Base-by-base conservation (phyloP, 2,797 vertebrate genomes). In the Lithobates sylvaticus region DNA sequence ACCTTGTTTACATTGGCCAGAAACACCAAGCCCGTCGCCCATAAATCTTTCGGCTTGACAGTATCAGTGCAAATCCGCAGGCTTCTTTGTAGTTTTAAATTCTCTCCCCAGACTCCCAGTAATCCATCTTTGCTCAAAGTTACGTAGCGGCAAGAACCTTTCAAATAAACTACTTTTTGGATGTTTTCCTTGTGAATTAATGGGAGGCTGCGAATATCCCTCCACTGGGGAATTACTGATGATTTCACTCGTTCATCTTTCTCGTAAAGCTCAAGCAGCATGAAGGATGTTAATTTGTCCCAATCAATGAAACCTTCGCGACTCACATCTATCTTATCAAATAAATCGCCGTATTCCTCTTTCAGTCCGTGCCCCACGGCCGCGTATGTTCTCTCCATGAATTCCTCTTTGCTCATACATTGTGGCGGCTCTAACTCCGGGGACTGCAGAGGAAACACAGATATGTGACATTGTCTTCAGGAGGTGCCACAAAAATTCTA, bases 1-100 rank as follows among this genome's bases (percentile, higher is more conserved):
- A 97, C 97, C 96, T 96, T 96, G 91, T 96, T 93, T 10, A 95
- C 88, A 47, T 96, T 97, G 90, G 92, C 93, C 87, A 97, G 90
- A 85, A 94, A 90, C 88, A 94, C 94, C 90, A 95, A 75, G 74
- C 94, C 94, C 0, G 97, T 97, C 84, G 96, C 96, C 96, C 96
- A 97, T 32, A 97, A 93, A 91, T 96, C 94, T 91, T 95, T 96
- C 81, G 94, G 92, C 83, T 90, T 90, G 75, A 94, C 93, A 0
- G 93, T 91, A 89, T 94, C 94, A 78, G 95, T 95, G 54, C 91
- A 92, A 73, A 97, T 92, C 47, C 91, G 94, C 84, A 94, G 87
- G 16, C 91, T 92, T 90, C 92, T 92, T 79, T 95, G 91, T 27
- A 95, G 90, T 29, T 92, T 94, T 89, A 96, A 90, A 89, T 94